Percentiles rank a stretch among this genome's conserved stretches.
phyloP scores from a whole-genome alignment of 2,888 invertebrate genomes.

The Sphaerophoria rueppellii region DNA sequence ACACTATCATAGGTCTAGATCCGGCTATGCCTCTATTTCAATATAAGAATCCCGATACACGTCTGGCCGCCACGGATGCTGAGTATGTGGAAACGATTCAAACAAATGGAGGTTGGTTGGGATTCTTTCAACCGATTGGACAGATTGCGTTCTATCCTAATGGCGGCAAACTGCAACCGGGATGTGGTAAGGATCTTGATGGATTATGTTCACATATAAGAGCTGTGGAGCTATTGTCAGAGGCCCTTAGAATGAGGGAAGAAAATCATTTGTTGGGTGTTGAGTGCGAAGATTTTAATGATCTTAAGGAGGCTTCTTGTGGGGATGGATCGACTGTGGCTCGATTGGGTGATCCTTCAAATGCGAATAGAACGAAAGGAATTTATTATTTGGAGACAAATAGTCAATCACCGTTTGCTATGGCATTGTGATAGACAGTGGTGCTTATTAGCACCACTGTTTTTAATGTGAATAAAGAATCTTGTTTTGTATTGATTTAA shows the following conservation, averaged over 20 bases:
- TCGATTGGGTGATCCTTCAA: slow-evolving; percentile 35
- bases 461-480: neutral
- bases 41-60: slow-evolving; percentile 43
- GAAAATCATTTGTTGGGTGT: slow-evolving; percentile 37
- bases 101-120: slow-evolving; percentile 72
- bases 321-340: slow-evolving; percentile 12
- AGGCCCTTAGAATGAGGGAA: slow-evolving; percentile 76
- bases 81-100: slow-evolving; percentile 74
- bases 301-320: slow-evolving; percentile 33
- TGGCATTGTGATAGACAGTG: neutral
- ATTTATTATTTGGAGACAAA: slow-evolving; percentile 45
- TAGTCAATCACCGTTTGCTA: slow-evolving; percentile 35
- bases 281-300: slow-evolving; percentile 20
- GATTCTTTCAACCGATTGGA: slow-evolving; percentile 74
- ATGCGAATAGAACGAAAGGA: slow-evolving; percentile 9
- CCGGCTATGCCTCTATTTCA: slow-evolving; percentile 74
- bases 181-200: slow-evolving; percentile 80
- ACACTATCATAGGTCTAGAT: slow-evolving; percentile 82
- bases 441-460: neutral
- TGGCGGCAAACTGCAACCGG: slow-evolving; percentile 83
- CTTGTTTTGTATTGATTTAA: neutral
- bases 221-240: slow-evolving; percentile 79
- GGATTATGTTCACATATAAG: slow-evolving; percentile 80
- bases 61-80: slow-evolving; percentile 71
- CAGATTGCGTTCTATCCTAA: slow-evolving; percentile 83